Base-by-base conservation (phyloP, 2,888 invertebrate species). In the Apodemia mormo region DNA sequence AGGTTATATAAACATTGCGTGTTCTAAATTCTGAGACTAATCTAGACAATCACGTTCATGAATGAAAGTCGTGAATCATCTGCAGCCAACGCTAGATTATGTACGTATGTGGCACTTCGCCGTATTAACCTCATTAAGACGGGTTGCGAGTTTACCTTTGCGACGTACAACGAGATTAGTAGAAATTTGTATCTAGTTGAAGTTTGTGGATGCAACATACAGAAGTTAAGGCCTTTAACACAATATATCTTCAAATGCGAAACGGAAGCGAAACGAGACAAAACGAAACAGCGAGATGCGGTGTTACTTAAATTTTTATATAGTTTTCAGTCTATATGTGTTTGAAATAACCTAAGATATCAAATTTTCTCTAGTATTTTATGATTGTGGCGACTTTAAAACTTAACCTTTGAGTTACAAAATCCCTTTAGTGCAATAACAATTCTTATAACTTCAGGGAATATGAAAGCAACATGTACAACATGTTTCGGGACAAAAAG, bases 181-280 rank as follows among this genome's bases (percentile, higher is more conserved):
- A 79, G 79, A 79, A 84, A 85, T 84, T 83, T 78, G 82, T 80
- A 84, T 81, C 79, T 82, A 79, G 77, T 76, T 79, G 80, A 80
- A 82, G 81, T 81, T 83, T 81, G 82, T 81, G 67, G 73, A 68
- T 68, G 69, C 52, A 56, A 65, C 69, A 58, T 49, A 61, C 45
- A 71, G 67, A 71, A 68, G 56, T 65, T 68, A 58, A 58, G 12
- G 58, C 33, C 30, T 58, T 29, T 58, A 30, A 5, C 58, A 58
- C 33, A 33, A 49, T 49, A 49, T 30, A 12, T 12, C 30, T 10
- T 5, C 58, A 6, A 58, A 58, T 30, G 30, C 58, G 29, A 30
- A 33, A 10, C 58, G 30, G 33, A 58, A 56, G 56, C 56, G 56
- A 56, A 10, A 10, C 56, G 29, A 56, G 30, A 58, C 5, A 76